Base-by-base conservation (phyloP, 2,797 vertebrate genomes). In the Platalea minor region DNA sequence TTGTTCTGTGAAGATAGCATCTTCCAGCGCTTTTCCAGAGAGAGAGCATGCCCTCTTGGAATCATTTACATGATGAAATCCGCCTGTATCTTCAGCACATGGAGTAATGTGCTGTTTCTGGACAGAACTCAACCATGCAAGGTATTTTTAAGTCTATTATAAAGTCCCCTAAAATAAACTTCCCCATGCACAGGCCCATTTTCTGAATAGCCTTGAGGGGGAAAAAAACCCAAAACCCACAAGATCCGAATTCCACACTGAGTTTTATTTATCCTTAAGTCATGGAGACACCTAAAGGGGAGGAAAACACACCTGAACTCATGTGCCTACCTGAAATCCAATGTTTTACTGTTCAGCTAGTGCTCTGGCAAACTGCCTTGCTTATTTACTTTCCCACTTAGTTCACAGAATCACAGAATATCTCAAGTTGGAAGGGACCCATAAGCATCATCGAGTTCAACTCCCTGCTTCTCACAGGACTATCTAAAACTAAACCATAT, bases 121-220 rank as follows among this genome's bases (percentile, higher is more conserved):
- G 94, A 92, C 31, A 41, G 33, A 91, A 86, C 54, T 94, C 94
- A 95, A 94, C 73, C 59, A 92, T 5, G 50, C n/a, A 74, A 85
- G 74, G 90, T 95, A 95, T 95, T 95, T 95, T 87, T 46, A 78
- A 85, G 75, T 68, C 75, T 80, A 18, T 91, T 83, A 77, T 89
- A 94, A 95, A 95, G 75, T 91, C 65, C 33, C n/a, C 35, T 83
- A 56, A 93, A 93, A 95, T 91, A 96, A 96, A 91, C 59, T 68
- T 78, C 82, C 50, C 72, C 39, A 11, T 76, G 41, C 39, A 76
- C 3, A 3, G 68, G 45, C 75, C 12, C 16, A 16, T 95, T 92
- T 95, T 93, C 67, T 87, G 77, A 87, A 85, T 53, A 4, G 89
- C 57, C 89, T 74, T 13, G 53, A 95, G 88, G 68, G 46, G n/a